These are phyloP conservation scores for Orussus abietinus DNA, from an alignment of 1,140 invertebrate genomes.

Conservation along the genomic window DNA sequence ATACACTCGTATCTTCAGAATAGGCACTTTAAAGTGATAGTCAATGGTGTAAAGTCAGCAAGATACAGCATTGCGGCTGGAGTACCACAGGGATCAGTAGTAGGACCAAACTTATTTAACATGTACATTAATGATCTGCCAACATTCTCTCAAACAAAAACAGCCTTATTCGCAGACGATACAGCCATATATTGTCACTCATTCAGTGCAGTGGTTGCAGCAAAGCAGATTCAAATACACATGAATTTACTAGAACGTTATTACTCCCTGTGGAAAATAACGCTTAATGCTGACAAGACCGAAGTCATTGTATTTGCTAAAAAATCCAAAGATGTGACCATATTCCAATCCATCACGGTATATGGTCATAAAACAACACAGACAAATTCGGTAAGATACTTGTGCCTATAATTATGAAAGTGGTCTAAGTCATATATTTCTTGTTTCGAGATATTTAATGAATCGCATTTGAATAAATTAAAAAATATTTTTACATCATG, in stretches of 20 bases:
- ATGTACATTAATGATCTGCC: conserved; percentile 32
- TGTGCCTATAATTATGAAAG: conserved; percentile 22
- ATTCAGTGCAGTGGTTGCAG: conserved; percentile 23
- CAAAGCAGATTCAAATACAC: conserved; percentile 32
- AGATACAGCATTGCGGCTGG: conserved; percentile 24
- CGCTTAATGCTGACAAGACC: conserved; percentile 30
- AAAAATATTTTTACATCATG: too few species aligned
- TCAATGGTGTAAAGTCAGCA: conserved; percentile 13
- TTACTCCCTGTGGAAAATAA: conserved; percentile 31
- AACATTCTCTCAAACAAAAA: conserved; percentile 21
- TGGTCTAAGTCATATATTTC: conserved; percentile 17
- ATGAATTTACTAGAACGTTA: conserved; percentile 26
- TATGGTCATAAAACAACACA: conserved; percentile 13
- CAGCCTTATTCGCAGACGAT: conserved; percentile 34
- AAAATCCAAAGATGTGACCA: conserved; percentile 19
- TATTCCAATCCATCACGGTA: conserved; percentile 24
- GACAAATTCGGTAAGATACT: conserved; percentile 19
- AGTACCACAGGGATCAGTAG: conserved; percentile 32
- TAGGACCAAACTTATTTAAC: conserved; percentile 28
- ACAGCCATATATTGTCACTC: conserved; percentile 31
- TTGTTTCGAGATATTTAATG: too few species aligned
- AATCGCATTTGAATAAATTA: conserved; percentile 1
- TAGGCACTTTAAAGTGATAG: conserved; percentile 18
- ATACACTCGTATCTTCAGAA: conserved; percentile 29
- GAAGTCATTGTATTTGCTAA: conserved; percentile 25